Base-by-base conservation (phyloP, 23 tunicate genomes). In the Diplosoma virens region DNA sequence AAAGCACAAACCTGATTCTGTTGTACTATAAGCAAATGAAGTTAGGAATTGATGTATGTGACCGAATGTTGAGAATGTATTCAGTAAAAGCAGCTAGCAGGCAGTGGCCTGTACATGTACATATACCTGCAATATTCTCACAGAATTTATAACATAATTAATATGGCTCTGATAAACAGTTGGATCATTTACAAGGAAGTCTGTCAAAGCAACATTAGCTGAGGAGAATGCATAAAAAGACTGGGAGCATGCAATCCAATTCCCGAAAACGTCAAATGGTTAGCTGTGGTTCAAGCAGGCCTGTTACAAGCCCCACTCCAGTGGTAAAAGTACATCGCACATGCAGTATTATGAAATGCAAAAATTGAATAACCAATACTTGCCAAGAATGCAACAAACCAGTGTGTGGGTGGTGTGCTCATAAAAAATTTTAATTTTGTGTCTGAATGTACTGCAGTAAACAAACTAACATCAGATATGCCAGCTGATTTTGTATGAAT, bases 401-500 rank as follows among this genome's bases (percentile, higher is more conserved):
- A 30, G 70, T 63, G 70, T 63, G 35, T 63, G 70, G 70, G 35
- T 36, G 70, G 20, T 63, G 70, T 63, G 70, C 70, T 63, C 30
- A 20, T n/a, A 30, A 63, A 30, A 63, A 63, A 63, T 63, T 34
- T 29, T 11, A 56, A 63, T 63, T 7, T 20, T 27, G 70, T 63
- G 35, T 63, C 25, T 56, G 25, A 56, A 56, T 56, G 50, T 41
- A 41, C 50, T 41, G 50, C 50, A 41, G 50, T 41, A 41, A 41
- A 41, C 20, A 20, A 55, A 6, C 20, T 14, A 55, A 25, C 63
- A 55, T 20, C 24, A 16, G 63, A 55, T 55, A 55, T 55, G 24
- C 63, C 17, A 55, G 63, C 63, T 55, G 63, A 14, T 25, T 16
- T 55, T 55, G 17, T 55, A 55, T 25, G 63, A 22, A 14, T 25